These are phyloP conservation scores for Drosophila grimshawi DNA, from an alignment of 1,140 invertebrate genomes.

Conservation along the genomic window DNA sequence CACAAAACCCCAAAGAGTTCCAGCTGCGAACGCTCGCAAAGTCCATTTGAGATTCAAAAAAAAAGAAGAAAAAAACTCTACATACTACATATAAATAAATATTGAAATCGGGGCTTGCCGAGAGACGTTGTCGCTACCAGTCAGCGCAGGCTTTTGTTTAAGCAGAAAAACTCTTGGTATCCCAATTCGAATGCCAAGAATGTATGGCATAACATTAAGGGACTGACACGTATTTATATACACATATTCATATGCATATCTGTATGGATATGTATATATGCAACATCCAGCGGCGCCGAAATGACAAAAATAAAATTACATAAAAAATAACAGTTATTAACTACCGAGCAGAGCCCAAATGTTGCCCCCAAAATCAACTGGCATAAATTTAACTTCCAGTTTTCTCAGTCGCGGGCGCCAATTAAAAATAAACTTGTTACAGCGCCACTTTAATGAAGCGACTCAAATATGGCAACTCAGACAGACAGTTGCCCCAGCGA, in stretches of 20 bases:
- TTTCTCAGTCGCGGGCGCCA: conserved; percentile 58
- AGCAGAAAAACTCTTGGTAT: conserved; percentile 27
- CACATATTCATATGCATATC: conserved; percentile 15
- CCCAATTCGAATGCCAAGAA: conserved; percentile 25
- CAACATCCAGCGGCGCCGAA: conserved; percentile 75
- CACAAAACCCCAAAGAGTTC: conserved; percentile 15
- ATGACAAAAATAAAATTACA: conserved; percentile 83
- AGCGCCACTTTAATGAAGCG: conserved; percentile 76
- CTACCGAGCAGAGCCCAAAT: conserved; percentile 55
- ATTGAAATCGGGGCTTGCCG: conserved; percentile 76
- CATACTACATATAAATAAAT: conserved; percentile 67
- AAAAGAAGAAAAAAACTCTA: conserved; percentile 21
- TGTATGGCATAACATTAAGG: conserved; percentile 50
- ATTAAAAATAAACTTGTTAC: conserved; percentile 82
- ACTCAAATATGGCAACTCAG: conserved; percentile 64
- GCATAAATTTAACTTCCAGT: conserved; percentile 62
- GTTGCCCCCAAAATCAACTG: conserved; percentile 22
- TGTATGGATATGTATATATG: conserved; percentile 29
- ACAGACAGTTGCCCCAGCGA: conserved; percentile 1
- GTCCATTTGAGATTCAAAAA: conserved; percentile 28
- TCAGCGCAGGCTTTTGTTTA: conserved; percentile 77
- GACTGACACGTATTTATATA: conserved; percentile 18
- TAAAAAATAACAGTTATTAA: conserved; percentile 83
- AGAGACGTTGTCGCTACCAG: conserved; percentile 78
- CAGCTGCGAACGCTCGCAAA: conserved; percentile 41